Evolutionary conservation across 2,113 vertebrate genomes (phyloP), one percentile per base, ranked within the genome.

Genomic region (Notiomystis cincta): DNA sequence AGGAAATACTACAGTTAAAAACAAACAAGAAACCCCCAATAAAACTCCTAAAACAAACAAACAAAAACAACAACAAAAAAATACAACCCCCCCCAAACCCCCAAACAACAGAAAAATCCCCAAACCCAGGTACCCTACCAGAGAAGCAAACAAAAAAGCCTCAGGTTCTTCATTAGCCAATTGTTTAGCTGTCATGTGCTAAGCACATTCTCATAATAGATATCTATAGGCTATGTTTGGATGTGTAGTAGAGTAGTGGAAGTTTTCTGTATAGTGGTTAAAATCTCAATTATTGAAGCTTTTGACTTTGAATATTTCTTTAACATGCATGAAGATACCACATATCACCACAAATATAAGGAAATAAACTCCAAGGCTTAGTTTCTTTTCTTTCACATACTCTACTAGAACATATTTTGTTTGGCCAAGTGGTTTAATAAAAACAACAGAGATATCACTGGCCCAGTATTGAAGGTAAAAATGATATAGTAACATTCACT

Each of bases 401-500:
- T 72, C 8, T 40, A 4, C 50, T 60, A 61, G 28, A 56, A 22
- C 23, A 24, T 57, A 15, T 31, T 67, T 81, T 66, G 8, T 76
- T 89, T 17, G 2, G 53, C 17, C 11, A 37, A 53, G 21, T 45
- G 18, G 28, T 73, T 84, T 62, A 62, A 75, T 79, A 28, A 48
- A 83, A 89, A 48, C 4, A 12, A 25, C 11, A 13, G 22, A 35
- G 8, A 15, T 0, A 0, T 53, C 16, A 9, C 42, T 87, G 17
- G n/a, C 33, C 23, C 13, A 6, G 3, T 62, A 53, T 78, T 75
- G 33, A 65, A 64, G 42, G 21, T 44, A 61, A 61, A 91, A 82
- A 66, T 56, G 3, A 48, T 61, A 8, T 15, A 64, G n/a, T 69
- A 0, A 0, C 10, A n/a, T 83, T 93, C 7, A 25, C 4, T 61